Base-by-base conservation (phyloP, 2,113 vertebrate genomes). In the Desmodus rotundus region DNA sequence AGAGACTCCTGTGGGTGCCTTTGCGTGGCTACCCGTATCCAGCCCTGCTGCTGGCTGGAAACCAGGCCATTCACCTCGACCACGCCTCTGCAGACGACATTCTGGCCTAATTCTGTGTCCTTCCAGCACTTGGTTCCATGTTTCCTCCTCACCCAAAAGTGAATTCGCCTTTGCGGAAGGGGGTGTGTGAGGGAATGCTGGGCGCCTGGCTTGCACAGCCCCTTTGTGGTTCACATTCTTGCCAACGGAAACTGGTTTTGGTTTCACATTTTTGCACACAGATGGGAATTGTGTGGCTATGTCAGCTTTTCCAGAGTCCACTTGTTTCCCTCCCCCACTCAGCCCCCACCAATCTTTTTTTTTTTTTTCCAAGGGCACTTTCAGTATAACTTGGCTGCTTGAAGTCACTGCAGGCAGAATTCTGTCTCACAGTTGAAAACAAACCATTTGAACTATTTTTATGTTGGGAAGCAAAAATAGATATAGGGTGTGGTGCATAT, bases 351-450 rank as follows among this genome's bases (percentile, higher is more conserved):
- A 61, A 61, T 61, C 58, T 12, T 61, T 61, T 11, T 47, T 41
- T 54, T 63, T 38, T 56, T 43, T n/a, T 38, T 31, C 85, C 85
- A 76, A 70, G 87, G 80, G 63, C 31, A 38, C 90, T 96, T 91
- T 81, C 50, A 84, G 91, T 95, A n/a, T 91, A 94, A 92, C 95
- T 98, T 96, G 41, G 82, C 89, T 91, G 86, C 74, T 94, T 93
- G 4, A 82, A 91, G 91, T 93, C 28, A 0, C 91, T 94, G 97
- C 91, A 97, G 97, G 89, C 96, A 94, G 95, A 93, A 97, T 92
- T 96, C 87, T 96, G 95, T 93, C 96, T 96, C 91, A 97, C 96
- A 92, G 92, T 90, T 80, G 92, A 94, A 97, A 98, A 97, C 78
- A 97, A 97, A 96, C 96, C 88, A 94, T 90, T 89, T 93, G 22